Percentiles rank a stretch among this genome's conserved stretches.
Evolutionary conservation across 2,888 invertebrate species (phyloP).

Genomic region (Epicampocera succincta): DNA sequence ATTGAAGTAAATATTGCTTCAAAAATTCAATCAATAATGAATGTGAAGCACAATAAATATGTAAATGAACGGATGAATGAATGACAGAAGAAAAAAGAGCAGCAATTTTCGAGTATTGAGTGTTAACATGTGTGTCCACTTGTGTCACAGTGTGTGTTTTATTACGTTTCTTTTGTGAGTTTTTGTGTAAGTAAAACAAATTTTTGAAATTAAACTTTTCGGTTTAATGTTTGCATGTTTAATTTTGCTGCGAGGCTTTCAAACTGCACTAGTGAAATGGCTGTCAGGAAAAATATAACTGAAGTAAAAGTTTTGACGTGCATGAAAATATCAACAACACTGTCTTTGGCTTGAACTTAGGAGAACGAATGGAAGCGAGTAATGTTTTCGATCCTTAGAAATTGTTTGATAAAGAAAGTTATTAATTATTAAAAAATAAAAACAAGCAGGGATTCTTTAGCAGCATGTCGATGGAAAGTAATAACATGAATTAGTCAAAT

Average conservation of each 20-base stretch:
- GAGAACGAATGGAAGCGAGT: too few species aligned
- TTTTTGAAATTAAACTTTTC: constrained; percentile 38
- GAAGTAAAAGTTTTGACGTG: too few species aligned
- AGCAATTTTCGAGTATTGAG: too few species aligned
- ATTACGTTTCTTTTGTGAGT: constrained; percentile 7
- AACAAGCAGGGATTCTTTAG: constrained; percentile 1
- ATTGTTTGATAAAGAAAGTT: too few species aligned
- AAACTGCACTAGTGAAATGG: constrained; percentile 39
- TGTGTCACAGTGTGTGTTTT: too few species aligned
- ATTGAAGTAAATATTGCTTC: constrained; percentile 38
- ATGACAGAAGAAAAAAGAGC: constrained; percentile 4
- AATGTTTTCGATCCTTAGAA: too few species aligned
- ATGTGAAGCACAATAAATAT: constrained; percentile 48
- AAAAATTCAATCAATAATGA: constrained; percentile 66
- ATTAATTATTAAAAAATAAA: constrained; percentile 10
- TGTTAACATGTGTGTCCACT: not conserved
- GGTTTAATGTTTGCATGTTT: constrained; percentile 41
- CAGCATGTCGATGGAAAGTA: constrained; percentile 3
- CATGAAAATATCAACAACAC: too few species aligned
- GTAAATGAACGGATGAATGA: constrained; percentile 44
- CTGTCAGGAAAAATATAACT: constrained; percentile 15
- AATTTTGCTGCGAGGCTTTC: constrained; percentile 32
- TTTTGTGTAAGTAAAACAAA: constrained; percentile 1
- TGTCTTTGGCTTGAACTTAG: too few species aligned
- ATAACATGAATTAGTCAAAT: not conserved